Base-by-base conservation (phyloP, 2,888 invertebrate genomes). In the Cybosia mesomella region DNA sequence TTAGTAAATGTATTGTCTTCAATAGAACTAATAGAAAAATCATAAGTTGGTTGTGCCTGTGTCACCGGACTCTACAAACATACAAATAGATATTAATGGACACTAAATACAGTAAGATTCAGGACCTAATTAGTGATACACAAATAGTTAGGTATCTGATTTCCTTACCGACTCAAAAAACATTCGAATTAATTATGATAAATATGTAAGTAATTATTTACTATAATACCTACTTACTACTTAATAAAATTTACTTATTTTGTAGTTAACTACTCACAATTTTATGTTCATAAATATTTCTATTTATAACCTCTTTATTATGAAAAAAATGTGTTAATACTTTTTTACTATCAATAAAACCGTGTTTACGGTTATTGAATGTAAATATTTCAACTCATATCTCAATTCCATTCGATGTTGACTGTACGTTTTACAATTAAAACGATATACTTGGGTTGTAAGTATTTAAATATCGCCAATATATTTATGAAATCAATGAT, bases 401-500 rank as follows among this genome's bases (percentile, higher is more conserved):
- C 73, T 70, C 64, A 54, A 72, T 71, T 72, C 64, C 58, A 77
- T 74, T 70, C 58, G 62, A 67, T 60, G 59, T 68, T 68, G 60
- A 72, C 54, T 72, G 68, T 70, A 75, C 61, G 70, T 76, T 75
- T 67, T 75, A 82, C 66, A 49, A 43, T 69, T 71, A 70, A 65
- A 68, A 67, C 55, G 63, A 72, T 71, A 58, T 71, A 71, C 70
- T 67, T 81, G 81, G 69, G 43, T 70, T 70, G 54, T 80, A 80
- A 80, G 77, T 72, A 68, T 75, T 76, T 76, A 74, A 71, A 68
- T 71, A 68, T 74, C 69, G 74, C 70, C 49, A 55, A 73, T 70
- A 78, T 80, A 82, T 79, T 82, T 85, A 82, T 80, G 80, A 76
- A 80, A 85, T 76, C 76, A 83, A 81, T 82, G 77, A 81, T 82